Conservation (phyloP, 2,888 invertebrate species). For the Mythimna albipuncta region DNA sequence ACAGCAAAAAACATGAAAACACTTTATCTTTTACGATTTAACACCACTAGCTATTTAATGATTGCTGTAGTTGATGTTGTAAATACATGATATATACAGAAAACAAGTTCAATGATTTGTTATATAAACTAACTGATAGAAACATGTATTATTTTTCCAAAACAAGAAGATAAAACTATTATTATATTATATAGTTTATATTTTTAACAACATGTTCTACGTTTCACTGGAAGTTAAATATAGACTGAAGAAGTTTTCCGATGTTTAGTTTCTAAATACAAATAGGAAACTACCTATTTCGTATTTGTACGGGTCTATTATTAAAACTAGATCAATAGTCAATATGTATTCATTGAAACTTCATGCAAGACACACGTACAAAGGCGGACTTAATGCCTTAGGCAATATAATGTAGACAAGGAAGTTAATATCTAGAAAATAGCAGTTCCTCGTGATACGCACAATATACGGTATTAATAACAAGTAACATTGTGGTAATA, state of each 20-base stretch:
- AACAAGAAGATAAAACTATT: slow-evolving; percentile 13
- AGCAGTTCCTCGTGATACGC: slow-evolving; percentile 18
- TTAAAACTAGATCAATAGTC: slow-evolving; percentile 20
- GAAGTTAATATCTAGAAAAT: slow-evolving; percentile 25
- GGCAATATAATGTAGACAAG: not conserved
- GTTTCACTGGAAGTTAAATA: slow-evolving; percentile 19
- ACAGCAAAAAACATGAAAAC: slow-evolving; percentile 47
- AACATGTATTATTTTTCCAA: not conserved
- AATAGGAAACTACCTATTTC: too few relatives aligned
- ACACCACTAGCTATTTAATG: slow-evolving; percentile 13
- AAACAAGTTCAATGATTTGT: slow-evolving; percentile 30
- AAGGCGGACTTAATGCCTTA: too few relatives aligned
- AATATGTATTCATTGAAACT: not conserved
- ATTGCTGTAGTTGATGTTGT: slow-evolving; percentile 17
- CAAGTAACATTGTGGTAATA: too few relatives aligned
- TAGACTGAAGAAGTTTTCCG: slow-evolving; percentile 11
- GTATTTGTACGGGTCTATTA: not conserved
- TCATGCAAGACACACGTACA: not conserved
- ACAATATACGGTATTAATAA: slow-evolving; percentile 1
- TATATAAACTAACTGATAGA: not conserved
- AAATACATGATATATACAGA: slow-evolving; percentile 14
- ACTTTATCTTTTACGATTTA: slow-evolving; percentile 37
- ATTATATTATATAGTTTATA: not conserved
- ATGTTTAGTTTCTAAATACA: not conserved
- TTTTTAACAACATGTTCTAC: slow-evolving; percentile 10